phyloP scores from a whole-genome alignment of 2,888 invertebrate species.

The Tryphoninae sp. region DNA sequence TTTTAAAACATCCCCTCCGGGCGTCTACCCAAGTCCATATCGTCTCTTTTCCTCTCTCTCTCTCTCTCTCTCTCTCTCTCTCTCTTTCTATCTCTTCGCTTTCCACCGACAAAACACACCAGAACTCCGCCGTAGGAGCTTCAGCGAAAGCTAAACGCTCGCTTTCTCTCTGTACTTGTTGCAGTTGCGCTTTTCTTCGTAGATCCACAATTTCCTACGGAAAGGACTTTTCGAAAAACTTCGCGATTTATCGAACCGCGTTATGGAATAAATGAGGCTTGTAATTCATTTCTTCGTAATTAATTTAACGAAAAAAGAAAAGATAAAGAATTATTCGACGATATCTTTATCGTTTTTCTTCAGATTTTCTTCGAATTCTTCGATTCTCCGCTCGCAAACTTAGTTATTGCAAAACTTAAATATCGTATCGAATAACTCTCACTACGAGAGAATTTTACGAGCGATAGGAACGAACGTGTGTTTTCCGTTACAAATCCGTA shows the following conservation, averaged over 20 bases:
- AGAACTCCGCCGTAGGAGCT: conserved; percentile 10
- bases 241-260: neutral
- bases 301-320: too few relatives aligned
- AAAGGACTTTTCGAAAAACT: neutral
- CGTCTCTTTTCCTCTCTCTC: conserved; percentile 16
- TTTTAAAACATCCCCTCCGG: conserved; percentile 55
- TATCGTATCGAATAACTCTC: neutral
- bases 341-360: too few relatives aligned
- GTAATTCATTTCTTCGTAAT: too few relatives aligned
- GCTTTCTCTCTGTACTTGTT: conserved; percentile 52
- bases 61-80: conserved; percentile 4
- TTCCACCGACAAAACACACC: conserved; percentile 32
- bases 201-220: conserved; percentile 9
- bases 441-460: conserved; percentile 1
- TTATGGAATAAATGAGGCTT: too few relatives aligned
- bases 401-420: neutral
- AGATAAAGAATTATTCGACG: too few relatives aligned
- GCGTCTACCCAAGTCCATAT: conserved; percentile 40
- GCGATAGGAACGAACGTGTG: neutral
- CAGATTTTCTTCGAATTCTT: too few relatives aligned
- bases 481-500: conserved; percentile 9
- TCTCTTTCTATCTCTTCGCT: neutral
- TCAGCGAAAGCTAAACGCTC: conserved; percentile 46
- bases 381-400: neutral
- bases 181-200: conserved; percentile 26